These are phyloP conservation scores for Gerris buenoi DNA, from an alignment of 1,140 invertebrate genomes.

Conservation along the genomic window DNA sequence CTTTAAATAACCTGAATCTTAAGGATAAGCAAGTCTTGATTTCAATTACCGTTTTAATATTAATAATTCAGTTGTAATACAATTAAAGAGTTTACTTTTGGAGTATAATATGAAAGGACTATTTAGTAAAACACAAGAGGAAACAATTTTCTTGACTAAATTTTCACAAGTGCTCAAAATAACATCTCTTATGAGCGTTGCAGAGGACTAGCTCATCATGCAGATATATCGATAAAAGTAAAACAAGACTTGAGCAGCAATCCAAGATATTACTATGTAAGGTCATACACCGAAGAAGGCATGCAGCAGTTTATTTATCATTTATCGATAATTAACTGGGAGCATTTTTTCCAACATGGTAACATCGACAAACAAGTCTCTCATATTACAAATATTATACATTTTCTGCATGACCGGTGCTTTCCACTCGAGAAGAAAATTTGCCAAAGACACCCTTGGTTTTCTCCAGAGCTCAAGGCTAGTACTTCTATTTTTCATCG, in stretches of 20 bases:
- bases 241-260: too few relatives aligned
- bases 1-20: background rate
- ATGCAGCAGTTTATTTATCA: too few relatives aligned
- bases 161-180: background rate
- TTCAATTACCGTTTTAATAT: background rate
- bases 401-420: background rate
- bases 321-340: too few relatives aligned
- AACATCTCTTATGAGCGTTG: background rate
- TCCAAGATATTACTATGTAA: too few relatives aligned
- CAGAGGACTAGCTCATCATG: background rate
- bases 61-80: background rate
- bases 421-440: background rate
- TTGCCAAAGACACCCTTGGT: background rate
- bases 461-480: background rate
- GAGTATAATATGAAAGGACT: background rate
- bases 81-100: background rate
- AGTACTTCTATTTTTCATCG: too few relatives aligned
- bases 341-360: conserved; percentile 30
- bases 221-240: background rate
- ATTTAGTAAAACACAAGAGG: background rate
- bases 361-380: conserved; percentile 35
- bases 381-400: background rate
- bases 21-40: background rate
- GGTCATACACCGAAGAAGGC: too few relatives aligned
- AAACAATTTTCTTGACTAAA: background rate